phyloP scores from a whole-genome alignment of 2,888 invertebrate species.

The Coenonympha arcania region DNA sequence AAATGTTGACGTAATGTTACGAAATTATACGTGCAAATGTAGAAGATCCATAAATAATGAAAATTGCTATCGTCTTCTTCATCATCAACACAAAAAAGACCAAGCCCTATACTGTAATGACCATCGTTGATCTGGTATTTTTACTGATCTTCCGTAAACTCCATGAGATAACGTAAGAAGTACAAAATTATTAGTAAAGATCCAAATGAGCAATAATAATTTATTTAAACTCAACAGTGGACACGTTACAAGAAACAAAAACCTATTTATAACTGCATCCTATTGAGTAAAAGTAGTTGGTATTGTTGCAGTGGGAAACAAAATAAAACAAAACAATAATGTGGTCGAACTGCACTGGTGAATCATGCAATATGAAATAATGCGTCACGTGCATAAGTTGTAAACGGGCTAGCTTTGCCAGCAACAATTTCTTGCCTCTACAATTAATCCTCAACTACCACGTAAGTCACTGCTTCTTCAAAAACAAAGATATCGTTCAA shows the following conservation, averaged over 20 bases:
- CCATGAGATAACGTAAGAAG: no score
- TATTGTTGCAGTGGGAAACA: slow-evolving; percentile 18
- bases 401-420: neutral
- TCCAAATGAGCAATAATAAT: neutral
- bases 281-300: slow-evolving; percentile 11
- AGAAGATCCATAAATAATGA: neutral
- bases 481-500: neutral
- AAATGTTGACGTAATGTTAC: slow-evolving; percentile 26
- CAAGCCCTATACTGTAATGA: no score
- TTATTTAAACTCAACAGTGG: neutral
- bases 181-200: no score
- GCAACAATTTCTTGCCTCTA: neutral
- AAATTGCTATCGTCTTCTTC: neutral
- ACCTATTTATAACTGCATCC: slow-evolving; percentile 9
- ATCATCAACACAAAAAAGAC: no score
- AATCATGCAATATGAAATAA: slow-evolving; percentile 13
- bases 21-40: slow-evolving; percentile 13
- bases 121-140: no score
- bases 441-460: no score
- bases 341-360: slow-evolving; percentile 17
- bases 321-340: slow-evolving; percentile 13
- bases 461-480: neutral
- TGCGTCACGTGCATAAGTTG: slow-evolving; percentile 1
- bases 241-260: neutral
- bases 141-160: no score